Conservation (phyloP, 2,797 vertebrate genomes). For the Clarias fuscus region DNA sequence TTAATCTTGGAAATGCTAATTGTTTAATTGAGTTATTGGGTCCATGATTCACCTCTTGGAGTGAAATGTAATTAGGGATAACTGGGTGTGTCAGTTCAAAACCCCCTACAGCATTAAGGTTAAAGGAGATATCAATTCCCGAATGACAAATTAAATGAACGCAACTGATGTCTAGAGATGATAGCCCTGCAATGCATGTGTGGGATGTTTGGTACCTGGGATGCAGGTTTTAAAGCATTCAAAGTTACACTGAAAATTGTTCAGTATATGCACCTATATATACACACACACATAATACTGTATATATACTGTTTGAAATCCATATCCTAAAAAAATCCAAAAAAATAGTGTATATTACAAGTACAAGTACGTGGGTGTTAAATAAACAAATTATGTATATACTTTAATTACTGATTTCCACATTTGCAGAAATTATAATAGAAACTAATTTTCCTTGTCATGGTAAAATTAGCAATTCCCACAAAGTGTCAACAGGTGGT, state of each 20-base stretch:
- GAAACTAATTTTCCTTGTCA: constrained; percentile 21
- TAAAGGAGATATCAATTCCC: constrained; percentile 39
- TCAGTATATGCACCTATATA: not conserved
- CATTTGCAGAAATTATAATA: not conserved
- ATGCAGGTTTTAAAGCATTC: not conserved
- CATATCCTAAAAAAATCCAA: not conserved
- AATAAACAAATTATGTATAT: not conserved
- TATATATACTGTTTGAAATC: not conserved
- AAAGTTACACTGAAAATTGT: not conserved
- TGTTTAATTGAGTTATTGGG: constrained; percentile 61
- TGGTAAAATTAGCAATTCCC: constrained; percentile 10
- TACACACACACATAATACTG: too few species aligned
- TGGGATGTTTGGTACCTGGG: not conserved
- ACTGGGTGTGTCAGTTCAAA: constrained; percentile 52
- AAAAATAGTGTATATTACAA: not conserved
- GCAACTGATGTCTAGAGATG: constrained; percentile 20
- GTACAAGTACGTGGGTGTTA: not conserved
- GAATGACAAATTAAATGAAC: constrained; percentile 45
- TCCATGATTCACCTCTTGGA: constrained; percentile 58
- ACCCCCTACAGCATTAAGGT: constrained; percentile 36
- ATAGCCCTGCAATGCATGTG: not conserved
- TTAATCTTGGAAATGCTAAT: constrained; percentile 59
- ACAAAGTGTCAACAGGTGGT: constrained; percentile 37
- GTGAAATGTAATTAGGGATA: constrained; percentile 55
- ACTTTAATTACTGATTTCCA: not conserved